phyloP scores from a whole-genome alignment of 2,888 invertebrate genomes.

The Agriopis leucophaearia region DNA sequence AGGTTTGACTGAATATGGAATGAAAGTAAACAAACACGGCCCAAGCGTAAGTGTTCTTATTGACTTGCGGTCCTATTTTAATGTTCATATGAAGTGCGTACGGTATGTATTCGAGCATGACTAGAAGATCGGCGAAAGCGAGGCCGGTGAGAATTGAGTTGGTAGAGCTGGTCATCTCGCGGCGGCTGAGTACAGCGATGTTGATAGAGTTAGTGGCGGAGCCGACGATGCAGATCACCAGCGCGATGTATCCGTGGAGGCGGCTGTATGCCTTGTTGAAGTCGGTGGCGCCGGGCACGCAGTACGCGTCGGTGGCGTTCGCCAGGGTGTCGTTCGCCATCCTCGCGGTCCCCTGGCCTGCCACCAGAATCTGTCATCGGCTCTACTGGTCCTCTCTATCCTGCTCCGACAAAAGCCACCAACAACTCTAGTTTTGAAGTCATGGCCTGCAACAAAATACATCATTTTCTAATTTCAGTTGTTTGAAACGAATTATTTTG shows the following conservation, averaged over 20 bases:
- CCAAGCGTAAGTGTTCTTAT: slow-evolving; percentile 90
- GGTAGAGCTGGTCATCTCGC: slow-evolving; percentile 96
- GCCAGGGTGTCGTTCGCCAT: slow-evolving; percentile 63
- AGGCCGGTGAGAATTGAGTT: slow-evolving; percentile 96
- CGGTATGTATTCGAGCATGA: slow-evolving; percentile 97
- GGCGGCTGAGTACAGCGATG: slow-evolving; percentile 94
- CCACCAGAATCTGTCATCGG: slow-evolving; percentile 59
- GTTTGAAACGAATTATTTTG: neutral
- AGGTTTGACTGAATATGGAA: slow-evolving; percentile 95
- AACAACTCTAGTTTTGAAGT: slow-evolving; percentile 25
- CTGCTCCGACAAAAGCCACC: slow-evolving; percentile 19
- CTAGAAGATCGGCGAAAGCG: slow-evolving; percentile 96
- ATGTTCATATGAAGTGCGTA: slow-evolving; percentile 94
- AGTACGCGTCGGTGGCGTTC: slow-evolving; percentile 76
- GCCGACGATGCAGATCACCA: slow-evolving; percentile 95
- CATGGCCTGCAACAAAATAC: slow-evolving; percentile 64
- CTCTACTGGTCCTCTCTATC: slow-evolving; percentile 36
- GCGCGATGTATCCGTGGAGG: slow-evolving; percentile 94
- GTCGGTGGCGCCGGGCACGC: slow-evolving; percentile 85
- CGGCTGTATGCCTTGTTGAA: slow-evolving; percentile 89
- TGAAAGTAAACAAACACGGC: slow-evolving; percentile 95
- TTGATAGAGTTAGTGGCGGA: slow-evolving; percentile 97
- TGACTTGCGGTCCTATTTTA: slow-evolving; percentile 84
- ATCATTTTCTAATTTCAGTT: slow-evolving; percentile 16
- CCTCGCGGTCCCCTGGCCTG: slow-evolving; percentile 54